Evolutionary conservation across 1,140 invertebrate species (phyloP), one percentile per base, ranked within the genome.

Genomic region (Microplitis mediator): DNA sequence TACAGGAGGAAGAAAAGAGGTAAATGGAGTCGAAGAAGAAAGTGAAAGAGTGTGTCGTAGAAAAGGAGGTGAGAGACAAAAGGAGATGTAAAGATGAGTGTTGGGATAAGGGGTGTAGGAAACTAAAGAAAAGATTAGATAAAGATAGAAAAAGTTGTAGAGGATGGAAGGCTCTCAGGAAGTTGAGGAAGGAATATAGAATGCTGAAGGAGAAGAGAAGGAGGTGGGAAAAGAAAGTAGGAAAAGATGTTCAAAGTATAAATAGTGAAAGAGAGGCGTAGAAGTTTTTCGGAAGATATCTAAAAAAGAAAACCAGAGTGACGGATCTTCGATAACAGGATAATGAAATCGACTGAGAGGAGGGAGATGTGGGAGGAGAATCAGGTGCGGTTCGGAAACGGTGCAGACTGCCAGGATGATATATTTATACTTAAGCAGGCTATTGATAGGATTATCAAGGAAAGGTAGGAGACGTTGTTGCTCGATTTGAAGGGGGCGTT

Each of bases 401-500:
- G n/a, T n/a, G n/a, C n/a, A n/a, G n/a, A n/a, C n/a, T n/a, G n/a
- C n/a, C n/a, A n/a, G n/a, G n/a, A n/a, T n/a, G n/a, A n/a, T n/a
- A n/a, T n/a, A n/a, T n/a, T n/a, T n/a, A n/a, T n/a, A n/a, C n/a
- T n/a, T n/a, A n/a, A n/a, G n/a, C n/a, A n/a, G n/a, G n/a, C n/a
- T n/a, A n/a, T n/a, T n/a, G n/a, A n/a, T n/a, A n/a, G n/a, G n/a
- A n/a, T n/a, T n/a, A n/a, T n/a, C n/a, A n/a, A 14, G 32, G 5
- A 34, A 4, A 32, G 14, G 52, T 13, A 16, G 32, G 50, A 67
- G 16, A 14, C 36, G 23, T 52, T 23, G 0, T 75, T 75, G 35
- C 39, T 66, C 13, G 71, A 74, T 9, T 31, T 61, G 5, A 52
- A 32, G 23, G 65, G 45, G 8, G 50, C 65, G 0, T 67, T 67